phyloP scores from a whole-genome alignment of 2,113 vertebrate genomes.

The Haplochromis burtoni region DNA sequence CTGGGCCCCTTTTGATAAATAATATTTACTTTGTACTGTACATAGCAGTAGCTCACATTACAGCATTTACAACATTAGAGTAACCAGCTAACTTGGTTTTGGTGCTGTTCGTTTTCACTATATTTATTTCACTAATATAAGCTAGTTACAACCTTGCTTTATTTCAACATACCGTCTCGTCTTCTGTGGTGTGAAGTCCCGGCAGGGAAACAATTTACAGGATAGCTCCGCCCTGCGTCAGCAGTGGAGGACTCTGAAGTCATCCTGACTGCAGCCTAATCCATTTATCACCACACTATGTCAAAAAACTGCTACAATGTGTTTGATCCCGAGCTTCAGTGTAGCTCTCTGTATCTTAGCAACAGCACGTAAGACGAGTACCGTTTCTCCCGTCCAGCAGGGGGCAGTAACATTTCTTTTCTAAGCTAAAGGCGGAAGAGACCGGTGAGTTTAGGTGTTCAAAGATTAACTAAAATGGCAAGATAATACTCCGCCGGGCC shows the following conservation, averaged over 20 bases:
- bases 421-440: neutral
- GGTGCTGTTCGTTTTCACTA: neutral
- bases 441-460: neutral
- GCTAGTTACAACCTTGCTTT: neutral
- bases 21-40: neutral
- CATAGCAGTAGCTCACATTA: neutral
- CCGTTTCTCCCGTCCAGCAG: conserved; percentile 6
- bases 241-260: conserved; percentile 42
- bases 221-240: conserved; percentile 47
- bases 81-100: neutral
- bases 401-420: neutral
- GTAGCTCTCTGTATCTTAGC: conserved; percentile 43
- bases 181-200: conserved; percentile 44
- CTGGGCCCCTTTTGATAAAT: neutral
- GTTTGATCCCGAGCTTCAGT: neutral
- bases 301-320: neutral
- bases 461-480: neutral
- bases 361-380: neutral
- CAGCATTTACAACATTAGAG: neutral
- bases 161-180: conserved; percentile 60
- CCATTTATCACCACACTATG: neutral
- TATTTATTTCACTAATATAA: neutral
- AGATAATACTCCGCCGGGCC: neutral
- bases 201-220: conserved; percentile 69
- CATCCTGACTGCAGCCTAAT: conserved; percentile 28